phyloP scores from a whole-genome alignment of 1,140 invertebrate species.

The Vollenhovia emeryi region DNA sequence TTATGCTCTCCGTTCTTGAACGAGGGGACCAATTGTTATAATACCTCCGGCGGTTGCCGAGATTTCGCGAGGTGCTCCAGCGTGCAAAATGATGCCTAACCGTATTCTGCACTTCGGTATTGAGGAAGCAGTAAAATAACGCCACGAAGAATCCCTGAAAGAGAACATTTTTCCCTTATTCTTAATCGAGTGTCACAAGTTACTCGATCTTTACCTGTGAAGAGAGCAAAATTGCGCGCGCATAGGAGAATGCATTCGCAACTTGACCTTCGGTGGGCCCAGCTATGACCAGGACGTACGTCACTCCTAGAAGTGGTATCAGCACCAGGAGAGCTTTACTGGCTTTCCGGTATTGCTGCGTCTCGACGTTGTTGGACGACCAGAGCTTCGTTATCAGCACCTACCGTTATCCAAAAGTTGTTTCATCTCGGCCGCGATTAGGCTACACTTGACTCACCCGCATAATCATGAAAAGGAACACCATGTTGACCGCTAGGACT shows the following conservation, averaged over 20 bases:
- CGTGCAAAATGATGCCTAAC: conserved; percentile 92
- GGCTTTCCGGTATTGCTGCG: conserved; percentile 95
- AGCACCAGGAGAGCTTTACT: conserved; percentile 95
- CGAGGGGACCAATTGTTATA: conserved; percentile 92
- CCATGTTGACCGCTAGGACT: conserved; percentile 92
- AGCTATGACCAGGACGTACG: conserved; percentile 92
- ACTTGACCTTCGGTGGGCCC: conserved; percentile 89
- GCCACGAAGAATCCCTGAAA: conserved; percentile 94
- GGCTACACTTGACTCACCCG: no score
- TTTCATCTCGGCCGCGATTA: conserved; percentile 91
- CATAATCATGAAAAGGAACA: conserved; percentile 96
- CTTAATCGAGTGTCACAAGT: no score
- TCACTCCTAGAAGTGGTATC: conserved; percentile 95
- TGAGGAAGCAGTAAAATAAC: conserved; percentile 96
- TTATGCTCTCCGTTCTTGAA: conserved; percentile 92
- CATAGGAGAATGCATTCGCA: conserved; percentile 88
- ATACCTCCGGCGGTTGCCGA: conserved; percentile 87
- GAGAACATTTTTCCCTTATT: background rate
- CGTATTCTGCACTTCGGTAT: conserved; percentile 95
- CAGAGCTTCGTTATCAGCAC: conserved; percentile 96
- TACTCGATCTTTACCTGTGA: conserved; percentile 93
- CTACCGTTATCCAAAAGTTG: conserved; percentile 80
- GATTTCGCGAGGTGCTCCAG: conserved; percentile 89
- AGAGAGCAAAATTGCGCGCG: conserved; percentile 92
- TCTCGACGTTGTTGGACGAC: conserved; percentile 94